A percentile compares a stretch with the other conserved stretches of the same genome.
phyloP scores from a whole-genome alignment of 2,888 invertebrate genomes.

The Andrena praecox region DNA sequence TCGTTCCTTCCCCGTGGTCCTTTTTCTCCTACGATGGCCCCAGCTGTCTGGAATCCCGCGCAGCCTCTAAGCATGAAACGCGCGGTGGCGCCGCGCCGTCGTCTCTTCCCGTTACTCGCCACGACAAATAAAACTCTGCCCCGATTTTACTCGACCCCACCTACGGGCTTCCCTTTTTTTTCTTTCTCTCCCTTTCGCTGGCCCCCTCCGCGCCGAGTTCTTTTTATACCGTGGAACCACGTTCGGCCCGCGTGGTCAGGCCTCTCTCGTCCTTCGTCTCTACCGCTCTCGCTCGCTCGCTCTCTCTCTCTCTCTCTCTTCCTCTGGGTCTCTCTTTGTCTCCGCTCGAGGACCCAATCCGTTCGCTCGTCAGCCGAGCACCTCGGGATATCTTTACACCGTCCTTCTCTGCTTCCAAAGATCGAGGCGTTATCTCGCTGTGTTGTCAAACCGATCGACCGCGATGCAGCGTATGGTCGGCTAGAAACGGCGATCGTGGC shows the following conservation, averaged over 20 bases:
- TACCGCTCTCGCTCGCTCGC: background rate
- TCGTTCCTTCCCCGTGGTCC: constrained; percentile 3
- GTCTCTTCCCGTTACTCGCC: constrained; percentile 31
- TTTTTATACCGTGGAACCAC: constrained; percentile 29
- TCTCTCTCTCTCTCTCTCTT: background rate
- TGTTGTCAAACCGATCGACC: constrained; percentile 22
- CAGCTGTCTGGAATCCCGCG: background rate
- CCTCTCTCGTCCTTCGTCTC: background rate
- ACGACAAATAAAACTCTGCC: constrained; percentile 44
- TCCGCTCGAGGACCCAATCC: background rate
- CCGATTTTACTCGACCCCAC: constrained; percentile 25
- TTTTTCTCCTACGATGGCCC: background rate
- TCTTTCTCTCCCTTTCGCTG: background rate
- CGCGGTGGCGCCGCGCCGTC: constrained; percentile 15
- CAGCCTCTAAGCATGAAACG: constrained; percentile 1
- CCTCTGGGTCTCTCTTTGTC: background rate
- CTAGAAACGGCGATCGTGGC: background rate
- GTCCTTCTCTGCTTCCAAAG: background rate
- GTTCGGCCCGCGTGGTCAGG: constrained; percentile 10
- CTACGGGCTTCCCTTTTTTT: background rate
- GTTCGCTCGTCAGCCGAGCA: background rate
- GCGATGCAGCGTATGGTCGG: background rate
- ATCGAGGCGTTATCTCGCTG: constrained; percentile 33
- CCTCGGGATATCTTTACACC: too few species aligned
- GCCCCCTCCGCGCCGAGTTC: background rate